phyloP scores from a whole-genome alignment of 2,113 vertebrate species.

The Azemiops feae region DNA sequence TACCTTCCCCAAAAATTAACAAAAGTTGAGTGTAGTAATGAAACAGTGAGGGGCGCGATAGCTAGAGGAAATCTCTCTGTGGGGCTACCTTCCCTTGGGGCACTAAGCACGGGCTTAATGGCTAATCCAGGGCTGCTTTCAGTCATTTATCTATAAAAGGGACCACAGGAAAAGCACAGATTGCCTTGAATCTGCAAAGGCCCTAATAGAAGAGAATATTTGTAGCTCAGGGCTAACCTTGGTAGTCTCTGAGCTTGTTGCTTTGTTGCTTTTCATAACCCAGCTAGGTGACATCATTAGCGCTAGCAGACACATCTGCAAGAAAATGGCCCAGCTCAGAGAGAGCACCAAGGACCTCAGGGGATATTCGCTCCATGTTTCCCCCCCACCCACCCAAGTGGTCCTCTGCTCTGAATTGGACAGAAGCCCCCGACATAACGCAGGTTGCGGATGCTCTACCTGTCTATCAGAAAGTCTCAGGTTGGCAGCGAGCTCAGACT shows the following conservation, averaged over 20 bases:
- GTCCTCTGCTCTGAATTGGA: not conserved
- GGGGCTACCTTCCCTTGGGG: no score
- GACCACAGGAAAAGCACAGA: not conserved
- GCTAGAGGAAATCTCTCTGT: not conserved
- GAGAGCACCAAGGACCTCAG: not conserved
- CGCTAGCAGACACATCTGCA: not conserved
- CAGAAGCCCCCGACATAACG: constrained; percentile 24
- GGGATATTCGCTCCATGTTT: not conserved
- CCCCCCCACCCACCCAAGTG: not conserved
- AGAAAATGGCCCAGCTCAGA: not conserved
- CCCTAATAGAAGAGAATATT: no score
- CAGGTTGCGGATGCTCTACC: constrained; percentile 71
- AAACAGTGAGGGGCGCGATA: not conserved
- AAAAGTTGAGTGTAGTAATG: not conserved
- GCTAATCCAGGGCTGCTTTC: not conserved
- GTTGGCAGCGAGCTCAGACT: constrained; percentile 91
- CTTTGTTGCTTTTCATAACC: no score
- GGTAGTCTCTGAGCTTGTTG: no score
- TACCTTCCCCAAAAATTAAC: not conserved
- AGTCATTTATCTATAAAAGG: not conserved
- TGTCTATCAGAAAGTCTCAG: constrained; percentile 96
- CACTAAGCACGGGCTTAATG: not conserved
- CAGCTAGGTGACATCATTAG: no score
- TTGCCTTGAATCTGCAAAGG: not conserved
- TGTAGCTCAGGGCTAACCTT: no score